Evolutionary conservation across 2,113 vertebrate genomes (phyloP), one percentile per base, ranked within the genome.

Genomic region (Myotis brandtii): DNA sequence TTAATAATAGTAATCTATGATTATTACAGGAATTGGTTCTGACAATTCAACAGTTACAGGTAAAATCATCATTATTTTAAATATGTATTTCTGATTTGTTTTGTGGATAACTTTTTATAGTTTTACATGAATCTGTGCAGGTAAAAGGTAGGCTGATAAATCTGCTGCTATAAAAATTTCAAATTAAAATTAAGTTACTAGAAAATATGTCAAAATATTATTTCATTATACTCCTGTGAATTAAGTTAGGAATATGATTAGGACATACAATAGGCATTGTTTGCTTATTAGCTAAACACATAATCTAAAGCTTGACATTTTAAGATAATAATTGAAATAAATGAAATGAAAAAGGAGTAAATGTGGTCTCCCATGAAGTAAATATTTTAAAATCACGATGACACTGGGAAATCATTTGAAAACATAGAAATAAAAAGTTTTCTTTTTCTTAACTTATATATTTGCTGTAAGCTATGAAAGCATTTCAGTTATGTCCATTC

Each of bases 1-100:
- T 96, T 69, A 85, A 52, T 97, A 94, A 97, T 73, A 67, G 2
- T 86, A 37, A 62, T 32, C 64, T 91, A 18, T 85, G 11, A 50
- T 97, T 88, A 87, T 98, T 98, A 84, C 95, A 98, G 97, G 89
- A 80, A 72, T 5, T 48, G 0, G 7, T 70, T 21, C 84, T 56
- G 50, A 54, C 48, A 97, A 95, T 93, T 59, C 94, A 70, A 96
- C 97, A 77, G 34, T 67, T 62, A 43, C 92, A 98, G 96, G 96
- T 97, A 97, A 97, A 84, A 30, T 50, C 6, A 27, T 84, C 14
- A n/a, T 66, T 76, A 8, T 77, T 85, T 96, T 62, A 46, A 43
- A 52, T 50, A 12, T 81, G 0, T 79, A 84, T 95, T 52, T 92
- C 18, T 76, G 11, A 11, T 83, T 76, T 56, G 46, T 91, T 48